These are phyloP conservation scores for Oncorhynchus gorbuscha DNA, from an alignment of 2,113 vertebrate genomes.

Conservation along the genomic window DNA sequence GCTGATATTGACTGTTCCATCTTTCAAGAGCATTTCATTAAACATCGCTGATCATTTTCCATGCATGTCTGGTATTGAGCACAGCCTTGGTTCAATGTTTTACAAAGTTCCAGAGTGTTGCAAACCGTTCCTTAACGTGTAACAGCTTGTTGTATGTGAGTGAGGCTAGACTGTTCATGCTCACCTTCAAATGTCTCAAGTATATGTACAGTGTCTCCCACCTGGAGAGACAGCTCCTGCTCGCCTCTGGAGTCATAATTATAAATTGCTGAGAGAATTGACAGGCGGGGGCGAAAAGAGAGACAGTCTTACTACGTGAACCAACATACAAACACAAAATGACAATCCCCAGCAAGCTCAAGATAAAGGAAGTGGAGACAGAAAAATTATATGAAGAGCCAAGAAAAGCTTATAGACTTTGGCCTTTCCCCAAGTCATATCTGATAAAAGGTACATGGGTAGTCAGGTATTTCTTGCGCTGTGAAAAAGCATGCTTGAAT, in stretches of 20 bases:
- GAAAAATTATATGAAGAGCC: not conserved
- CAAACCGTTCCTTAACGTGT: constrained; percentile 22
- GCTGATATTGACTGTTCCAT: constrained; percentile 18
- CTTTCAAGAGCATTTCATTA: constrained; percentile 12
- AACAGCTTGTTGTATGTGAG: constrained; percentile 38
- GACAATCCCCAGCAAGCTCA: not conserved
- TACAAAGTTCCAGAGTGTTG: constrained; percentile 23
- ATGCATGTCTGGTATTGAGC: constrained; percentile 9
- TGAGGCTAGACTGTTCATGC: constrained; percentile 51
- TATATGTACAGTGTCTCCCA: constrained; percentile 94
- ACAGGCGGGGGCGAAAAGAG: not conserved
- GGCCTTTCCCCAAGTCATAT: no score
- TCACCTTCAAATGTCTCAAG: constrained; percentile 94
- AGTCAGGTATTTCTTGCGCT: not conserved
- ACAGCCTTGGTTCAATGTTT: not conserved
- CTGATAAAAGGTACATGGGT: not conserved
- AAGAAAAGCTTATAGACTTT: no score
- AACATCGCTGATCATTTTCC: constrained; percentile 17
- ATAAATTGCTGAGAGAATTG: constrained; percentile 81
- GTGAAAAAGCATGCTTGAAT: not conserved
- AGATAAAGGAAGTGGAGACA: not conserved
- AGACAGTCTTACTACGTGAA: not conserved
- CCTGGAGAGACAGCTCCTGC: constrained; percentile 88
- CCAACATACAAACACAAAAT: not conserved
- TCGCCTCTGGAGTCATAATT: constrained; percentile 83